phyloP scores from a whole-genome alignment of 2,888 invertebrate species.

The Elegia similella region DNA sequence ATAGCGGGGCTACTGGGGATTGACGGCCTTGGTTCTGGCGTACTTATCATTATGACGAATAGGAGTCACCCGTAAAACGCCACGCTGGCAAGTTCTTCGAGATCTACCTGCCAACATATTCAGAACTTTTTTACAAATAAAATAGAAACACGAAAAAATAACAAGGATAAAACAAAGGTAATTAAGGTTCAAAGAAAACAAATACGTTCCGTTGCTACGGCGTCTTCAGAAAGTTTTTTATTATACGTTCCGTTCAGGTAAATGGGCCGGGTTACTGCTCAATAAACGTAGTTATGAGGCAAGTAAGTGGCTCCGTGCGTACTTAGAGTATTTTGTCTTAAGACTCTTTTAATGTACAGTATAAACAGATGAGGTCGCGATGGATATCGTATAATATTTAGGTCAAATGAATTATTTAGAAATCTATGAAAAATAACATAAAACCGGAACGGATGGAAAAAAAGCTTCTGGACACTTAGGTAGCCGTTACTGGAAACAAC shows the following conservation, averaged over 20 bases:
- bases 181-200: background rate
- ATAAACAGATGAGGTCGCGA: background rate
- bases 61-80: too few species aligned
- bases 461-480: too few species aligned
- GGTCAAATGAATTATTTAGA: too few species aligned
- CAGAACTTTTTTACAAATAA: too few species aligned
- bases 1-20: too few species aligned
- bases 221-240: constrained; percentile 10
- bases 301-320: constrained; percentile 6
- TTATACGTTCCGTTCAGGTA: constrained; percentile 11
- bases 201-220: background rate
- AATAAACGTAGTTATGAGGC: constrained; percentile 15
- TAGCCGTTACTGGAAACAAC: too few species aligned
- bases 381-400: background rate
- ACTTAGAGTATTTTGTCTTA: constrained; percentile 15
- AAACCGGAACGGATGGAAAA: too few species aligned
- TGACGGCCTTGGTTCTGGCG: too few species aligned
- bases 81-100: too few species aligned
- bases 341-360: constrained; percentile 14
- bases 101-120: too few species aligned
- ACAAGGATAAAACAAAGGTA: background rate
- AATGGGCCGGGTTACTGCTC: constrained; percentile 14
- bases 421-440: too few species aligned
- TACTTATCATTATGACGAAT: too few species aligned
- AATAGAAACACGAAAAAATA: background rate